phyloP scores from a whole-genome alignment of 2,113 vertebrate genomes.

The Leptodactylus fuscus region DNA sequence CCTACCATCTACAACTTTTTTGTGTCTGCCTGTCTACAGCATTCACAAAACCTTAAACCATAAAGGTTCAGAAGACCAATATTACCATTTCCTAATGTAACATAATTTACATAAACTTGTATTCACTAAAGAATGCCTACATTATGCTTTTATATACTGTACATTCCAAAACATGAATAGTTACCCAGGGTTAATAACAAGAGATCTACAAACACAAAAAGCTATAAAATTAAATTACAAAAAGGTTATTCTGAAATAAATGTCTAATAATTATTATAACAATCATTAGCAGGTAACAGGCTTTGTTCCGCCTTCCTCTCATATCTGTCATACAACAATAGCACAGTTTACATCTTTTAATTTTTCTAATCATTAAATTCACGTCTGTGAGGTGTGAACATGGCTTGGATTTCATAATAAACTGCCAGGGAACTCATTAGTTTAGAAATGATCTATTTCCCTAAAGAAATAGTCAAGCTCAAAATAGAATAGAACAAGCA shows the following conservation, averaged over 20 bases:
- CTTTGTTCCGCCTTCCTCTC: constrained; percentile 23
- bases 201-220: constrained; percentile 10
- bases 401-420: constrained; percentile 45
- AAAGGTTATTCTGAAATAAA: constrained; percentile 51
- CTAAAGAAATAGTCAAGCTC: constrained; percentile 23
- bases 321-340: constrained; percentile 45
- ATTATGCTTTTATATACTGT: neutral
- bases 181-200: constrained; percentile 13
- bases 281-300: neutral
- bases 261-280: constrained; percentile 48
- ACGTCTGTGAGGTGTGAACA: constrained; percentile 52
- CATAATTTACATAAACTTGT: neutral
- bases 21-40: too few relatives aligned
- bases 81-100: neutral
- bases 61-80: neutral
- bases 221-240: constrained; percentile 37
- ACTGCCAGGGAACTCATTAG: constrained; percentile 48
- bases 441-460: constrained; percentile 55
- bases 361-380: constrained; percentile 51
- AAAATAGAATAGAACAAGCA: constrained; percentile 18
- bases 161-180: neutral
- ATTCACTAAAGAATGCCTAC: neutral
- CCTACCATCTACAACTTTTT: too few relatives aligned
- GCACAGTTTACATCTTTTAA: constrained; percentile 43
- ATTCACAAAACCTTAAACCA: too few relatives aligned